Evolutionary conservation across 2,888 invertebrate genomes (phyloP).

Genomic region (Drosophila anomalata): DNA sequence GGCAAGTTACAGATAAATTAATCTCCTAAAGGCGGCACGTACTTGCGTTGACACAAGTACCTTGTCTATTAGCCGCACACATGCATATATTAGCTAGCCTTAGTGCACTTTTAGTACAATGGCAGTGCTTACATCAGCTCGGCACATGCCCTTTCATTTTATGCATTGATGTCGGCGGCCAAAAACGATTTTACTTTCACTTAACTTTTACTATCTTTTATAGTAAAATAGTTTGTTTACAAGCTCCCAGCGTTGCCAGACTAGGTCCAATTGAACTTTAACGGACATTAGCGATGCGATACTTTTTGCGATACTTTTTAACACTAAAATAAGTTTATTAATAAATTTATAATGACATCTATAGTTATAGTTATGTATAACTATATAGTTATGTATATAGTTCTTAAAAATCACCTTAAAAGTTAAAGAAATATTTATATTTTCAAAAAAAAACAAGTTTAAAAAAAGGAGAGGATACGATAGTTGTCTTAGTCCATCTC

Average conservation of each 20-base stretch:
- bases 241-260: not conserved
- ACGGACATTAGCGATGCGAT: not conserved
- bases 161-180: not conserved
- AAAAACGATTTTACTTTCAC: not conserved
- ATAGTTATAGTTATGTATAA: no score
- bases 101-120: not conserved
- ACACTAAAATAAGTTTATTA: not conserved
- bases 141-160: conserved; percentile 1
- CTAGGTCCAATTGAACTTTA: not conserved
- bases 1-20: conserved; percentile 3
- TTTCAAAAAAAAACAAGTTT: not conserved
- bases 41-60: not conserved
- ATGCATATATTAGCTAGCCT: not conserved
- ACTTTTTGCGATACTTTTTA: not conserved
- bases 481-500: conserved; percentile 3
- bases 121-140: not conserved
- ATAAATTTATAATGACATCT: no score
- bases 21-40: conserved; percentile 4
- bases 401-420: not conserved
- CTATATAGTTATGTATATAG: no score
- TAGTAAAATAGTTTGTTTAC: conserved; percentile 1
- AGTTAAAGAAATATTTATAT: not conserved
- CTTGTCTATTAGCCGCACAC: not conserved
- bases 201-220: conserved; percentile 1
- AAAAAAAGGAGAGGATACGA: not conserved